Evolutionary conservation across 1,140 invertebrate species (phyloP), one percentile per base, ranked within the genome.

Genomic region (Drosophila lacteicornis): DNA sequence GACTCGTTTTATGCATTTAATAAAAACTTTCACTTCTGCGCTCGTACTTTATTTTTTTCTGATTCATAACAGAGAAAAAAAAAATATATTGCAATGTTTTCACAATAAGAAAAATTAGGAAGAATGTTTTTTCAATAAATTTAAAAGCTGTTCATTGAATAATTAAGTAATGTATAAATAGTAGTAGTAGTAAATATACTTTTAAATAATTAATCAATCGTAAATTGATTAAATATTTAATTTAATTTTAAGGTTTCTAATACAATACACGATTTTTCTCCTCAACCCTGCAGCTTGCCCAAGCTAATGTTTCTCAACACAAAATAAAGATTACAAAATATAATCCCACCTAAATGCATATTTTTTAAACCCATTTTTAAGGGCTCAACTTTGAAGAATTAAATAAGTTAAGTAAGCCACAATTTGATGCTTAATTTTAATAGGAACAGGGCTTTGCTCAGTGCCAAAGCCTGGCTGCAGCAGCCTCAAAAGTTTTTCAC

Each of bases 1-100:
- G 73, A 78, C 80, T 87, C 80, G 69, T 71, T 87, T 88, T 88
- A 87, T 88, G 84, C 84, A 87, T 83, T 87, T 87, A 83, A 87
- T 87, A 87, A 88, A 87, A 87, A 87, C 84, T 87, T 87, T 87
- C 84, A 87, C 84, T 87, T 71, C 59, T 51, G 66, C 49, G 68
- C 70, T 82, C 53, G 83, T 76, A 82, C 71, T 82, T 82, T 47
- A 61, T 60, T 56, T 74, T 57, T 50, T 57, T 27, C 13, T 11
- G 22, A 42, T 40, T 25, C 1, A 5, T 25, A n/a, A 43, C 51
- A 17, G 36, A 17, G 17, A 33, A 33, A 51, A 43, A 62, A 43
- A 1, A 2, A 8, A 15, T 25, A 38, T n/a, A 6, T 25, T 57
- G 6, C 4, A 38, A 38, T 12, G n/a, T 43, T 22, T 22, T 22